phyloP scores from a whole-genome alignment of 2,888 invertebrate genomes.

The Andrena minutula region DNA sequence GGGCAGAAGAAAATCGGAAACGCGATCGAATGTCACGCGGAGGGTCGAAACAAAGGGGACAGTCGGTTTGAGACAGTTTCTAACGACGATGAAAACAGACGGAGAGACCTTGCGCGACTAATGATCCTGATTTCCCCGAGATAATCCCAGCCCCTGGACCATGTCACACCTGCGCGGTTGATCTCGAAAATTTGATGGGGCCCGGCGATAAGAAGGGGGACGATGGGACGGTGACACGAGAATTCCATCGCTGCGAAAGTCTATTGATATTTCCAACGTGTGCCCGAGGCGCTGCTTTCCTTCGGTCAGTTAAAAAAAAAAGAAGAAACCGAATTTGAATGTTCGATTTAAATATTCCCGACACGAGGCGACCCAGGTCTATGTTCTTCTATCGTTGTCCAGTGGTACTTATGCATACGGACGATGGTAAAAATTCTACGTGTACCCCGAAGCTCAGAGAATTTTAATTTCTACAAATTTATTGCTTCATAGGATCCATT shows the following conservation, averaged over 20 bases:
- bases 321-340: neutral
- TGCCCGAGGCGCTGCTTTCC: neutral
- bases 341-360: neutral
- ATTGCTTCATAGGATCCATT: neutral
- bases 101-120: conserved; percentile 24
- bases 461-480: neutral
- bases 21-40: conserved; percentile 28
- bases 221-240: conserved; percentile 5
- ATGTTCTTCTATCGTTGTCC: too few relatives aligned
- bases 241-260: conserved; percentile 32
- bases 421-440: too few relatives aligned
- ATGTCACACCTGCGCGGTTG: conserved; percentile 37
- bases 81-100: conserved; percentile 37
- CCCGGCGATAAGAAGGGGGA: conserved; percentile 31
- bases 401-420: too few relatives aligned
- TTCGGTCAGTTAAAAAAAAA: too few relatives aligned
- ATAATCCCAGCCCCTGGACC: conserved; percentile 13
- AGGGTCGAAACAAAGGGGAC: conserved; percentile 13
- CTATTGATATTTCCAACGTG: conserved; percentile 24
- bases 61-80: conserved; percentile 29
- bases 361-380: neutral
- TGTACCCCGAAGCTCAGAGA: neutral
- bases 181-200: conserved; percentile 48
- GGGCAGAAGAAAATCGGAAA: conserved; percentile 18
- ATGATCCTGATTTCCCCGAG: conserved; percentile 54